Percentiles rank a stretch among this genome's conserved stretches.
Evolutionary conservation across 2,113 vertebrate species (phyloP).

Genomic region (Caloenas nicobarica): DNA sequence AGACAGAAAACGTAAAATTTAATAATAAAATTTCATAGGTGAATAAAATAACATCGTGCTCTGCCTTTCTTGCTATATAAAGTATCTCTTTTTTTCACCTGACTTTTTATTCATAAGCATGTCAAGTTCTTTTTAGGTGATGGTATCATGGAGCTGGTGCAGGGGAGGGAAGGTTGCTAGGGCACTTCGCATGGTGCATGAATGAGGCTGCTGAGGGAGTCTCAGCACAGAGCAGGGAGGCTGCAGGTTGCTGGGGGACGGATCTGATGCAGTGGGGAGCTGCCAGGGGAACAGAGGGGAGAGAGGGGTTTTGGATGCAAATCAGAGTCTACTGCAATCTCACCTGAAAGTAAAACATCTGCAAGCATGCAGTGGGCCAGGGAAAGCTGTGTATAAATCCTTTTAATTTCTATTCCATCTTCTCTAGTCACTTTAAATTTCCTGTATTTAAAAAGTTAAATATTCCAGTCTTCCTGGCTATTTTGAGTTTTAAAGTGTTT

Average conservation of each 20-base stretch:
- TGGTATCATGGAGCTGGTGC: not conserved
- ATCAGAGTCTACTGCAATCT: not conserved
- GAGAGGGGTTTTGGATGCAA: not conserved
- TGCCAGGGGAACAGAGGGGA: not conserved
- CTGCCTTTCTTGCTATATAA: not conserved
- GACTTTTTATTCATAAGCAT: not conserved
- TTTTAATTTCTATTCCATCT: not conserved
- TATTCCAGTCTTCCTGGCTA: not conserved
- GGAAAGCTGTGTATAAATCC: not conserved
- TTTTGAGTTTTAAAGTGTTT: not conserved
- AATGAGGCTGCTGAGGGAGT: not conserved
- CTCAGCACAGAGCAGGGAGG: not conserved
- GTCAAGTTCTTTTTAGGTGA: not conserved
- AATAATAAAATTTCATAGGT: not conserved
- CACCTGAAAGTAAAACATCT: not conserved
- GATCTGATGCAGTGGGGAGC: not conserved
- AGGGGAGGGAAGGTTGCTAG: not conserved
- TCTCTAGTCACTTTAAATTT: not conserved
- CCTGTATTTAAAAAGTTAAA: not conserved
- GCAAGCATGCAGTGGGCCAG: not conserved
- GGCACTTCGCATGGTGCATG: not conserved
- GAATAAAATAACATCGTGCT: not conserved
- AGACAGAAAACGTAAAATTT: not conserved
- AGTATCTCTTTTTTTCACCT: not conserved
- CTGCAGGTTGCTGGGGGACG: not conserved